phyloP scores from a whole-genome alignment of 1,140 invertebrate species.

The Drosophila sp. region DNA sequence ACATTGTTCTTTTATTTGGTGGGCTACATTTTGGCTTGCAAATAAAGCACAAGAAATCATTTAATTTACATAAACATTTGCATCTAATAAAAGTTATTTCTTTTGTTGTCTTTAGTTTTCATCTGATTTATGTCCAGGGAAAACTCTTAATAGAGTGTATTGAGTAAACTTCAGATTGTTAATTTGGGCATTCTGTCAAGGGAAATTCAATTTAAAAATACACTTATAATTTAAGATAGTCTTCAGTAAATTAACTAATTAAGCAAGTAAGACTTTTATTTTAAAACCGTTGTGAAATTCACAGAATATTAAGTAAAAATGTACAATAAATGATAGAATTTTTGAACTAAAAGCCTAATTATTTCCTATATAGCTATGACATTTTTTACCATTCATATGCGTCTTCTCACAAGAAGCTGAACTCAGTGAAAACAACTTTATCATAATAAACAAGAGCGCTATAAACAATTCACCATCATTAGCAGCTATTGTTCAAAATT shows the following conservation, averaged over 20 bases:
- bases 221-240: no score
- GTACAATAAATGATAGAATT: no score
- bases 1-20: conserved; percentile 26
- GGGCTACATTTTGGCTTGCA: conserved; percentile 28
- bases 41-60: conserved; percentile 26
- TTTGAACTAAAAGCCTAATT: no score
- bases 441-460: conserved; percentile 5
- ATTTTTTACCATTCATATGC: no score
- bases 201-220: neutral
- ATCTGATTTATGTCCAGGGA: neutral
- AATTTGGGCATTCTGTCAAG: conserved; percentile 4
- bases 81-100: conserved; percentile 11
- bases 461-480: conserved; percentile 9
- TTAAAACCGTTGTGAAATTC: no score
- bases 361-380: no score
- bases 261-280: no score
- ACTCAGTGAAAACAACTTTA: conserved; percentile 1
- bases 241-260: no score
- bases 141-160: neutral
- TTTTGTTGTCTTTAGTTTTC: conserved; percentile 7
- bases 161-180: neutral
- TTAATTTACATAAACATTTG: conserved; percentile 44
- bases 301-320: no score
- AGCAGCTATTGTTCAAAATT: conserved; percentile 9
- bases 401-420: neutral